Base-by-base conservation (phyloP, 1,140 invertebrate genomes). In the Anadara kagoshimensis region DNA sequence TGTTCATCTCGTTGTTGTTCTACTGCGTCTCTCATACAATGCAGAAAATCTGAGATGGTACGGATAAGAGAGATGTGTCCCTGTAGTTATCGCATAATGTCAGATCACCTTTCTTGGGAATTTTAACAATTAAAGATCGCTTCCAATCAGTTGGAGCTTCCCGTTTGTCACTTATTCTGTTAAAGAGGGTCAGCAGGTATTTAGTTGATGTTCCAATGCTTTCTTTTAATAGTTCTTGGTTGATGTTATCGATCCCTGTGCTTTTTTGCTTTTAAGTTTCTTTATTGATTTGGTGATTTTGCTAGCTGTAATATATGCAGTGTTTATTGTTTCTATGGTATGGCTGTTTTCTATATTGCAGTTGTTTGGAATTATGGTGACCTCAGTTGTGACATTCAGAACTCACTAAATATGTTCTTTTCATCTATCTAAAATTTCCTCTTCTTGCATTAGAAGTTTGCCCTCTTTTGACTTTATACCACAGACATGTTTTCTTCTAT, bases 251-350 rank as follows among this genome's bases (percentile, higher is more conserved):
- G n/a, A 20, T 20, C n/a, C 22, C 22, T 53, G 5, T n/a, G 53
- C 16, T 56, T n/a, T 20, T 53, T 53, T 8, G 22, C 22, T 8
- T 14, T 5, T 53, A 7, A n/a, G n/a, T n/a, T n/a, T n/a, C n/a
- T n/a, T n/a, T n/a, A n/a, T n/a, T n/a, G n/a, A n/a, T n/a, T n/a
- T 53, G 51, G 51, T 53, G 51, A 53, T 53, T 53, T 53, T 20
- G 7, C 18, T n/a, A 53, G 51, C 5, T 53, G 51, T 53, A 53
- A 53, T 53, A 53, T 8, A 20, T 53, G 8, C 8, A n/a, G 51
- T 53, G 51, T 53, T 53, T 8, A 53, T 53, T 11, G 8, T n/a
- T 53, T 53, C 51, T 8, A 53, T 53, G 51, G 51, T 53, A 53
- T 8, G n/a, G 18, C 5, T 11, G 51, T 11, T 8, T 11, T 53